These are phyloP conservation scores for Rhamnusium bicolor DNA, from an alignment of 2,888 invertebrate genomes.

Conservation along the genomic window DNA sequence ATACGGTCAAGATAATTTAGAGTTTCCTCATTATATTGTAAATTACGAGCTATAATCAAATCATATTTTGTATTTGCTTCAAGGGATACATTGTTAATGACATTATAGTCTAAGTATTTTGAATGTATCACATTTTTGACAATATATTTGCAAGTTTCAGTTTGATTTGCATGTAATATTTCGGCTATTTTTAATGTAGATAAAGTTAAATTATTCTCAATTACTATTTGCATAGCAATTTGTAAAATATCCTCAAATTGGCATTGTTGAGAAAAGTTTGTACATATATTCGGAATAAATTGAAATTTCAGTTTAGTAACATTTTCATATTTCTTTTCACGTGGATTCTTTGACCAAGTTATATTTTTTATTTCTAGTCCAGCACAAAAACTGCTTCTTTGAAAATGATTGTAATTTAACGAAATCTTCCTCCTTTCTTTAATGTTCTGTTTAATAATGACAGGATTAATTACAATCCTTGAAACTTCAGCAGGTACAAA, in stretches of 20 bases:
- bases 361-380: background rate
- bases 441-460: background rate
- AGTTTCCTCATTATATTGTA: background rate
- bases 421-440: background rate
- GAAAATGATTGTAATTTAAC: background rate
- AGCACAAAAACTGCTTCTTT: background rate
- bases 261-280: constrained; percentile 65
- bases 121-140: constrained; percentile 2
- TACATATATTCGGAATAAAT: constrained; percentile 64
- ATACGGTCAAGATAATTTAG: background rate
- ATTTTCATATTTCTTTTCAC: background rate
- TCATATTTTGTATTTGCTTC: background rate
- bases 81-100: background rate
- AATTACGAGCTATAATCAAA: background rate
- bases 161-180: background rate
- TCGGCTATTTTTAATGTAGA: constrained; percentile 4
- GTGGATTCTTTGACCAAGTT: background rate
- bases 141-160: background rate
- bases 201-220: constrained; percentile 33
- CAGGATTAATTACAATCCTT: constrained; percentile 7
- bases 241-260: constrained; percentile 12
- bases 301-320: background rate
- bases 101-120: background rate
- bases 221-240: constrained; percentile 36
- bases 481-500: background rate